These are phyloP conservation scores for Phragmatobia fuliginosa DNA, from an alignment of 2,888 invertebrate genomes.

Conservation along the genomic window DNA sequence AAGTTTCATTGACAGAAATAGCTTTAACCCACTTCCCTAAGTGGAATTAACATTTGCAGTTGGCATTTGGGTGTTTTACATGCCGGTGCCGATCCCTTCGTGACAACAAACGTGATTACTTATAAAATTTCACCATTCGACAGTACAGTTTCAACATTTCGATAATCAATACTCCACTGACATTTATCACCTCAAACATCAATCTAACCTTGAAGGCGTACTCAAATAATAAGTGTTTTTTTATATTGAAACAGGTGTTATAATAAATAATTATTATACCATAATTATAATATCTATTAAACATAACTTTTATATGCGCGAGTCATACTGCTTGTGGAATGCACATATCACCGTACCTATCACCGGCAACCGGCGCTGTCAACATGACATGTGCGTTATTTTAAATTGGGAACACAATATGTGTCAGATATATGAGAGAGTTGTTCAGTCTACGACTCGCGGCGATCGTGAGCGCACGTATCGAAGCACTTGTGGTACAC, in stretches of 20 bases:
- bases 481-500: slow-evolving; percentile 2
- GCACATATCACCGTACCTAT: slow-evolving; percentile 6
- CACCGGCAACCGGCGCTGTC: slow-evolving; percentile 11
- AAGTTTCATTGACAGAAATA: no score
- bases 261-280: not conserved
- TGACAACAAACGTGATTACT: not conserved
- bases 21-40: no score
- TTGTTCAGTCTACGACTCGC: slow-evolving; percentile 12
- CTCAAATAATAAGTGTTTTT: not conserved
- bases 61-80: not conserved
- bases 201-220: not conserved
- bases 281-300: not conserved
- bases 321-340: slow-evolving; percentile 4
- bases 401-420: slow-evolving; percentile 15
- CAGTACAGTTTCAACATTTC: not conserved
- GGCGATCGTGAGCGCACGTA: slow-evolving; percentile 9
- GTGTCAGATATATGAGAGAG: not conserved
- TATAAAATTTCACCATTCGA: not conserved
- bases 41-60: not conserved
- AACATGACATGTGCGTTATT: slow-evolving; percentile 9
- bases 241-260: slow-evolving; percentile 3
- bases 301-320: not conserved
- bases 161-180: not conserved
- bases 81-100: not conserved
- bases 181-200: not conserved